Base-by-base conservation (phyloP, 2,797 vertebrate genomes). In the Notoglanidium macrostoma region DNA sequence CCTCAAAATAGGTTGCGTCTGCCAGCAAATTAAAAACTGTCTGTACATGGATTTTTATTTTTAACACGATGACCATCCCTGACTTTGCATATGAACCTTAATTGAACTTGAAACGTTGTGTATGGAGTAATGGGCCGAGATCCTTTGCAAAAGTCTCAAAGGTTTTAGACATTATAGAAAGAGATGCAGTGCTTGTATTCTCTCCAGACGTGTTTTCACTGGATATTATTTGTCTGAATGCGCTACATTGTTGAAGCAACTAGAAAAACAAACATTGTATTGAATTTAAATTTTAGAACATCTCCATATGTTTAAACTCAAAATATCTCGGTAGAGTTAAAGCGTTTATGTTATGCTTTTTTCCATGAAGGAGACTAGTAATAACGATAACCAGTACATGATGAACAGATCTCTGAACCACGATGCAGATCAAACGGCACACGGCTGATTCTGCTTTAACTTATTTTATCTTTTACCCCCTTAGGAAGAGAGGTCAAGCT, bases 401-500 rank as follows among this genome's bases (percentile, higher is more conserved):
- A 29, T 77, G 40, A 77, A 29, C 2, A 32, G 49, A 9, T 40
- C 59, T 40, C 32, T 59, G 21, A 44, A 79, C 23, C 29, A 40
- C 35, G n/a, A 35, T 44, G 6, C 35, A 12, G 21, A 44, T 15
- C 32, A 77, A 77, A 77, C 49, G 32, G 5, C n/a, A 12, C 11
- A 44, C 21, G 9, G 21, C 44, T 61, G 78, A n/a, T 61, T 61
- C 40, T 59, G 32, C 15, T 26, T 78, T 1, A 55, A 32, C 21
- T 49, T 32, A 23, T 40, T 44, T 21, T 68, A 15, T 84, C 0
- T 87, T 83, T 86, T 19, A 40, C 26, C 46, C 61, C 72, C 89
- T 84, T 90, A 98, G 97, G 97, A 97, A 7, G 96, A 96, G 78
- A 95, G 97, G 15, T 96, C 96, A 32, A 96, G 96, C 11, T 98